Conservation (phyloP, 2,888 invertebrate species). For the Trachelus troglodyta region DNA sequence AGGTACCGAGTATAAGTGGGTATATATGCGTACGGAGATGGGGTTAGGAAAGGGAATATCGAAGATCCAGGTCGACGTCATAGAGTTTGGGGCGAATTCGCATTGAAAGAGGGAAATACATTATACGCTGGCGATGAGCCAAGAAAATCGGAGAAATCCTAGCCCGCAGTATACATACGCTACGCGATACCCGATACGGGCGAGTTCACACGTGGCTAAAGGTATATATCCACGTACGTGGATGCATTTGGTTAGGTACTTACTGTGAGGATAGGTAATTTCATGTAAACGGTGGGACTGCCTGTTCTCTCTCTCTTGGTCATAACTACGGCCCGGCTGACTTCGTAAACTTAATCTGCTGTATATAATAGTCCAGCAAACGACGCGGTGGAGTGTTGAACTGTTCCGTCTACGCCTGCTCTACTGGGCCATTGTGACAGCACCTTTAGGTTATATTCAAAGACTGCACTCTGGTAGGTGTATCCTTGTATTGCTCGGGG, state of each 20-base stretch:
- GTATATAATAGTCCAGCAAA: neutral
- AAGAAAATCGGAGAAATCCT: constrained; percentile 37
- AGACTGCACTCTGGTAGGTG: neutral
- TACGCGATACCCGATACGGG: neutral
- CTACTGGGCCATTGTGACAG: neutral
- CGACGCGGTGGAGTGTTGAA: neutral
- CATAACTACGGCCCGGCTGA: neutral
- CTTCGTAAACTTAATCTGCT: neutral
- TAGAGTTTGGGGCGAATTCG: constrained; percentile 22
- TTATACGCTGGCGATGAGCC: constrained; percentile 46
- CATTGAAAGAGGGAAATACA: constrained; percentile 47
- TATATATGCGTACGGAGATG: neutral
- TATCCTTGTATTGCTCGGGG: neutral
- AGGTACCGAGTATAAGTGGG: neutral
- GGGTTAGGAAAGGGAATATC: neutral
- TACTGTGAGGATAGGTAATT: neutral
- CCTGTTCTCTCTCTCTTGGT: neutral
- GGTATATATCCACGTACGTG: constrained; percentile 22
- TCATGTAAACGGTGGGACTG: neutral
- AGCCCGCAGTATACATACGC: neutral
- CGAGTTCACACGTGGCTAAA: neutral
- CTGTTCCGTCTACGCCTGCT: neutral
- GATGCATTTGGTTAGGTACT: neutral
- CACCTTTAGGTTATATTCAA: neutral
- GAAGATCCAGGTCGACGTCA: neutral